Conservation (phyloP, 2,797 vertebrate species). For the Phataginus tetradactyla region DNA sequence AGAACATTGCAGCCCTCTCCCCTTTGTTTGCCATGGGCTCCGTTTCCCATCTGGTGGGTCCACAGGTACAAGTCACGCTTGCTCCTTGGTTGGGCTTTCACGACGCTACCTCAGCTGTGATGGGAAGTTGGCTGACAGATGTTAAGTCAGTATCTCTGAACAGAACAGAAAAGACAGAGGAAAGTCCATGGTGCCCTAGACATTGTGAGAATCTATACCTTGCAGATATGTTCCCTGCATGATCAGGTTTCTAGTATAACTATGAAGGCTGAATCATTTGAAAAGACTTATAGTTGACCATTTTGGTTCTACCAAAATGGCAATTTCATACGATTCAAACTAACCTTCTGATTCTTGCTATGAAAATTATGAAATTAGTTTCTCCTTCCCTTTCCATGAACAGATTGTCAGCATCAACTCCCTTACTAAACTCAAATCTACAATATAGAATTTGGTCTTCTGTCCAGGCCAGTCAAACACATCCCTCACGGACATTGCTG, state of each 20-base stretch:
- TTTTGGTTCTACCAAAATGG: neutral
- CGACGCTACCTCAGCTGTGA: neutral
- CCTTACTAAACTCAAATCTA: neutral
- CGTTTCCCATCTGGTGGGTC: neutral
- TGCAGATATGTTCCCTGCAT: neutral
- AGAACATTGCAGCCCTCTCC: neutral
- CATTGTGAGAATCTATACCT: neutral
- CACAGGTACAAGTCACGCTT: neutral
- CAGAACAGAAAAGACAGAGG: neutral
- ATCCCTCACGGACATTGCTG: neutral
- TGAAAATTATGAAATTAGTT: conserved; percentile 5
- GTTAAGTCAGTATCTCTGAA: conserved; percentile 20
- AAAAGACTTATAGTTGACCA: neutral
- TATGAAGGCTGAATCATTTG: neutral
- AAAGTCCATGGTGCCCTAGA: neutral
- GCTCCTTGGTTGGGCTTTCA: neutral
- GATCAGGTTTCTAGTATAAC: neutral
- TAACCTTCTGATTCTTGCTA: neutral
- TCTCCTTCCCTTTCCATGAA: conserved; percentile 14
- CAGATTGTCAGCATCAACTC: neutral
- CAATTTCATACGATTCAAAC: neutral
- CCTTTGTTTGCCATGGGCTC: neutral
- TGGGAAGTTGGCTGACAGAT: neutral
- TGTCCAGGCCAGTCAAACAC: neutral
- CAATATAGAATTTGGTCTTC: neutral